These are phyloP conservation scores for Vicugna pacos DNA, from an alignment of 2,113 vertebrate genomes.

Conservation along the genomic window DNA sequence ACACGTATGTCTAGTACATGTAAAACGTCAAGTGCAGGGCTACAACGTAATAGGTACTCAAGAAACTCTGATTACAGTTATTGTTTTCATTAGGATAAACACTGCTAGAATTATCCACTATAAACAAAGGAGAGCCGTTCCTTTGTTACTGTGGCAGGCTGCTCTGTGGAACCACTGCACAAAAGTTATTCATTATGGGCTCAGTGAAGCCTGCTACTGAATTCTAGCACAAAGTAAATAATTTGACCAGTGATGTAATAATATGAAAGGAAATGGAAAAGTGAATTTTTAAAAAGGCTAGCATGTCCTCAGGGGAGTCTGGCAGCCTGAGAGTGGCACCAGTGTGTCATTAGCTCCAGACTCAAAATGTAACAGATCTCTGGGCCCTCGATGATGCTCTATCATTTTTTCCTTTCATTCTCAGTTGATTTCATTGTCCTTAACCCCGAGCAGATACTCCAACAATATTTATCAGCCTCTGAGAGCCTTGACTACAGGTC, in stretches of 20 bases:
- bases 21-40: not conserved
- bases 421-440: not conserved
- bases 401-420: not conserved
- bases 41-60: not conserved
- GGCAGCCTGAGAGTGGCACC: slow-evolving; percentile 16
- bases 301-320: not conserved
- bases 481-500: not conserved
- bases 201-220: slow-evolving; percentile 2
- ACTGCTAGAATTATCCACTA: not conserved
- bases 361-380: not conserved
- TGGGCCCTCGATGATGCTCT: not conserved
- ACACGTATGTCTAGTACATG: not conserved
- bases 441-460: not conserved
- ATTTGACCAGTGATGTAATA: not conserved
- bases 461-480: not conserved
- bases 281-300: slow-evolving; percentile 11
- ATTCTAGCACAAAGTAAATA: slow-evolving; percentile 44
- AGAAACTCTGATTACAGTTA: not conserved
- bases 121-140: not conserved
- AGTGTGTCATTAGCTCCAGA: slow-evolving; percentile 2
- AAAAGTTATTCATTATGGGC: not conserved
- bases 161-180: not conserved
- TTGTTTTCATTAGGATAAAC: slow-evolving; percentile 25
- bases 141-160: not conserved
- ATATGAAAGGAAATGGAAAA: slow-evolving; percentile 55